Base-by-base conservation (phyloP, 1,140 invertebrate species). In the Gonatopus flavifemur region DNA sequence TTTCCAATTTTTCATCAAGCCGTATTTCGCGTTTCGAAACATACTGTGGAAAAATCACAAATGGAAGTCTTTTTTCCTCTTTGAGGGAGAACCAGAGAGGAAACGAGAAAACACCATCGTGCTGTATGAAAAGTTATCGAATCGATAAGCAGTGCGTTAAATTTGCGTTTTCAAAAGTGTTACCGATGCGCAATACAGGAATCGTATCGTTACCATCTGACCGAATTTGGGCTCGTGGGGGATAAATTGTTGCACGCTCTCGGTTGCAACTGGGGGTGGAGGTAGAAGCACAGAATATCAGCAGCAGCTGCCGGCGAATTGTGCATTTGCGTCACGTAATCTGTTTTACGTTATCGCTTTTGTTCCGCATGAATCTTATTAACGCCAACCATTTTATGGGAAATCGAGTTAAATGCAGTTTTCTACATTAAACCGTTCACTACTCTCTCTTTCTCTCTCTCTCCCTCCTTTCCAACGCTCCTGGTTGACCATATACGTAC, bases 291-390 rank as follows among this genome's bases (percentile, higher is more conserved):
- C n/a, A n/a, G n/a, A n/a, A n/a, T n/a, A n/a, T n/a, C n/a, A n/a
- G 43, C 46, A 37, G 18, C 48, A 22, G 42, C 59, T 49, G 24
- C 39, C 55, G 41, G 52, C 49, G 62, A 59, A 68, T 70, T 60
- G 60, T 54, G 64, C 58, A 70, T 68, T 68, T 63, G 59, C 58
- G 62, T 68, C 67, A 70, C 66, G 67, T 70, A 70, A 68, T 59
- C 57, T 68, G 64, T 70, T 70, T 70, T 68, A 70, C 58, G 66
- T 63, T 57, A 56, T 50, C 53, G 66, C 67, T 70, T 70, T 70
- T 70, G 67, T 70, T 67, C 62, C 45, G 55, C 43, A 52, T 55
- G 66, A 68, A 68, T 70, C 62, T 70, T 68, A 70, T 70, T 70
- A 70, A 49, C 60, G 58, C 55, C 59, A 58, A 52, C 62, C 55